Evolutionary conservation across 2,888 invertebrate genomes (phyloP).

Genomic region (Drosophila flavopinicola): DNA sequence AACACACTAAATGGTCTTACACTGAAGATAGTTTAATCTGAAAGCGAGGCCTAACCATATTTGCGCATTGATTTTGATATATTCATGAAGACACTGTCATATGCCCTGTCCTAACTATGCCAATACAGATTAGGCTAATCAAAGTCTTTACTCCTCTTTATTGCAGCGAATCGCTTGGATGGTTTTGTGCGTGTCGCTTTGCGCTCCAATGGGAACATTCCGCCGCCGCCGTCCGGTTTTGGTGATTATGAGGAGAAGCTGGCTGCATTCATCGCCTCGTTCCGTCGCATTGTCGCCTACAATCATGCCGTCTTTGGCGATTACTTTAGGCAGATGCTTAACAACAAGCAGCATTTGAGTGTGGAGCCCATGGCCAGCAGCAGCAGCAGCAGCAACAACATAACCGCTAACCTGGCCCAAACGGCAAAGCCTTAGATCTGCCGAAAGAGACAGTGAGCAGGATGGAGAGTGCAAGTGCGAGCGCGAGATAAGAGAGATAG

Average conservation of each 20-base stretch:
- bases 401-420: constrained; percentile 37
- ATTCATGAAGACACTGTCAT: too few species aligned
- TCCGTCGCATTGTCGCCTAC: constrained; percentile 83
- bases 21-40: too few species aligned
- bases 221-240: constrained; percentile 81
- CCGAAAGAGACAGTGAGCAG: neutral
- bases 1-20: too few species aligned
- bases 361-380: constrained; percentile 14
- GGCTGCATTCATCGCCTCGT: constrained; percentile 78
- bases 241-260: constrained; percentile 82
- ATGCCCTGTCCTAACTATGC: too few species aligned
- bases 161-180: constrained; percentile 82
- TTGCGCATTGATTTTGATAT: too few species aligned
- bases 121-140: neutral
- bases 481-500: neutral
- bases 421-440: constrained; percentile 49
- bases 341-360: constrained; percentile 16
- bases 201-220: constrained; percentile 64
- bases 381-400: constrained; percentile 14
- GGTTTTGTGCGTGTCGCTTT: constrained; percentile 81
- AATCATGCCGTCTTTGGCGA: constrained; percentile 84
- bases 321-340: constrained; percentile 82
- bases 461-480: neutral
- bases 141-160: neutral
- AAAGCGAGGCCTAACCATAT: too few species aligned